Percentiles rank a stretch among this genome's conserved stretches.
phyloP scores from a whole-genome alignment of 2,113 vertebrate genomes.

The Ginglymostoma cirratum region DNA sequence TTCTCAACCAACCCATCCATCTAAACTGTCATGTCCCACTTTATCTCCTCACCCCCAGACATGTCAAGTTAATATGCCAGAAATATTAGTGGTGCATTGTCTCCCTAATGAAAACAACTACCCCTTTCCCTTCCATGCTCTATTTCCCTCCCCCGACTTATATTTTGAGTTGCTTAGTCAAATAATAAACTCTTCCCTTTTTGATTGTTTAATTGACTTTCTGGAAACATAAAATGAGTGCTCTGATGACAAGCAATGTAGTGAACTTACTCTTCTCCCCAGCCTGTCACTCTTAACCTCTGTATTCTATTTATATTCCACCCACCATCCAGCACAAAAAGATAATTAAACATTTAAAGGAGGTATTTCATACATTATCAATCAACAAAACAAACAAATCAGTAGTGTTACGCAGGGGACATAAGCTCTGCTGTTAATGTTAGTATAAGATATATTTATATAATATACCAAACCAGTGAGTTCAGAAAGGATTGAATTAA shows the following conservation, averaged over 20 bases:
- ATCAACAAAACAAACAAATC: constrained; percentile 13
- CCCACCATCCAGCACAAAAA: neutral
- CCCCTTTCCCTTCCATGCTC: too few relatives aligned
- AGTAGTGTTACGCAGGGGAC: neutral
- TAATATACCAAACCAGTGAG: neutral
- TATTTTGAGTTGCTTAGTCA: neutral
- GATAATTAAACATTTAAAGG: neutral
- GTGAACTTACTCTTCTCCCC: neutral
- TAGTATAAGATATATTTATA: neutral
- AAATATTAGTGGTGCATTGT: too few relatives aligned
- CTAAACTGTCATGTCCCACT: too few relatives aligned
- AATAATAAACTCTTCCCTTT: constrained; percentile 9
- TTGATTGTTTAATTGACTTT: constrained; percentile 3
- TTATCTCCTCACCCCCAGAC: too few relatives aligned
- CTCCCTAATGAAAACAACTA: too few relatives aligned
- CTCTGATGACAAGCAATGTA: neutral
- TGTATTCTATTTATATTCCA: neutral
- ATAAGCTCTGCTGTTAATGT: neutral
- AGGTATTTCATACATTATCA: neutral
- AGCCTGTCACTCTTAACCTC: neutral
- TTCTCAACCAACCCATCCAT: too few relatives aligned
- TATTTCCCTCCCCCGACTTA: too few relatives aligned
- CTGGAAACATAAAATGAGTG: neutral
- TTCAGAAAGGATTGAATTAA: neutral
- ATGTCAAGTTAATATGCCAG: too few relatives aligned